phyloP scores from a whole-genome alignment of 2,888 invertebrate species.

The Fragum whitleyi region DNA sequence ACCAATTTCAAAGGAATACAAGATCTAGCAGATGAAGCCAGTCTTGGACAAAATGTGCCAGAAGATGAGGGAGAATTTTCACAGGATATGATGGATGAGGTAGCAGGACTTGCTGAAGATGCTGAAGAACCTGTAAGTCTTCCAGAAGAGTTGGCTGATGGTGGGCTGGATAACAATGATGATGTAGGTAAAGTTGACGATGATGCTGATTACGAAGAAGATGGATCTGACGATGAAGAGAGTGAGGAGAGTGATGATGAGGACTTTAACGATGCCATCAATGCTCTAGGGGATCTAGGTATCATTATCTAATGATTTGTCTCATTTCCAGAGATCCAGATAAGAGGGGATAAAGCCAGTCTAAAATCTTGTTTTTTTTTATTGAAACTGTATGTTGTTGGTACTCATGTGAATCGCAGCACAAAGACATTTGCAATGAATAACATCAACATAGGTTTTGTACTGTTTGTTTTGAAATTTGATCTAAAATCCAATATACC shows the following conservation, averaged over 20 bases:
- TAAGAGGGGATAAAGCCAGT: no score
- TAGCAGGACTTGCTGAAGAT: constrained; percentile 76
- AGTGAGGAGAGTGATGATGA: constrained; percentile 64
- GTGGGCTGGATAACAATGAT: constrained; percentile 36
- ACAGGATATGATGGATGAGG: constrained; percentile 80
- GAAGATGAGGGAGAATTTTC: constrained; percentile 40
- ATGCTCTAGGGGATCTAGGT: constrained; percentile 61
- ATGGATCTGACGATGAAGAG: constrained; percentile 89
- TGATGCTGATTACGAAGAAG: constrained; percentile 86
- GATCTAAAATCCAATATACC: no score
- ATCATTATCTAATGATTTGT: constrained; percentile 1
- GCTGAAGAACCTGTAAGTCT: not conserved
- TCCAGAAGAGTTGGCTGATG: constrained; percentile 30
- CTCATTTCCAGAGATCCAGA: no score
- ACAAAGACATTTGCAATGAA: no score
- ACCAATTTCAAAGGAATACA: no score
- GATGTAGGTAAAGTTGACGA: constrained; percentile 84
- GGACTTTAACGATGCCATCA: constrained; percentile 58
- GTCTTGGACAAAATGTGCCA: not conserved
- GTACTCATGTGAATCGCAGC: no score
- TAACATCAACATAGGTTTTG: no score
- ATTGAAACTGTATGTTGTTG: no score
- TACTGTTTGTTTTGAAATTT: no score
- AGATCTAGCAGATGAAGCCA: no score
- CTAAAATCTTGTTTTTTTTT: no score